phyloP scores from a whole-genome alignment of 2,888 invertebrate species.

The Ochlodes sylvanus region DNA sequence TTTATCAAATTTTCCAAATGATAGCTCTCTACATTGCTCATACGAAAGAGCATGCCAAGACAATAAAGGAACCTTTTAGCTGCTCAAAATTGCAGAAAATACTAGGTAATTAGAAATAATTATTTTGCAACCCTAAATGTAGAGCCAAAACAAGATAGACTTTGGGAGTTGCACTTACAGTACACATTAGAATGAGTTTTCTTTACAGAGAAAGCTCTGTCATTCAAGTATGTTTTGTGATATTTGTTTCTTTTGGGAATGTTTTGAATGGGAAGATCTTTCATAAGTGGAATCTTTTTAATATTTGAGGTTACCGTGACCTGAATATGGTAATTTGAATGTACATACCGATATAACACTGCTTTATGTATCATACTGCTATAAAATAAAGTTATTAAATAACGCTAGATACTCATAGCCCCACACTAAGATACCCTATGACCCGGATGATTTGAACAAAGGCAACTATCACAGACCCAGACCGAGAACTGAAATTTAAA shows the following conservation, averaged over 20 bases:
- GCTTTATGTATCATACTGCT: too few relatives aligned
- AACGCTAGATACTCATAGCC: too few relatives aligned
- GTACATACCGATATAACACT: neutral
- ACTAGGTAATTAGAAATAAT: conserved; percentile 33
- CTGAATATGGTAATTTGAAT: conserved; percentile 2
- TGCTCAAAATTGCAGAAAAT: conserved; percentile 29
- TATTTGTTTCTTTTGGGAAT: conserved; percentile 26
- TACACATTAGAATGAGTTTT: neutral
- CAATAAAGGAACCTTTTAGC: conserved; percentile 22
- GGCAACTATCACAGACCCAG: too few relatives aligned
- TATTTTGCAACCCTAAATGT: neutral
- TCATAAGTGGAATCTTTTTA: conserved; percentile 8
- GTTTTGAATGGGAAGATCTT: conserved; percentile 12
- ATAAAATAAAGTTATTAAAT: too few relatives aligned
- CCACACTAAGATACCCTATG: too few relatives aligned
- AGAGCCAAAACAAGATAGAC: neutral
- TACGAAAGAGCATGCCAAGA: conserved; percentile 1
- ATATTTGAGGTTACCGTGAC: conserved; percentile 19
- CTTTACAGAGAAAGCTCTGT: conserved; percentile 3
- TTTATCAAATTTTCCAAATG: neutral
- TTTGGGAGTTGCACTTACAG: neutral
- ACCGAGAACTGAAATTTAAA: too few relatives aligned
- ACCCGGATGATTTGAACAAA: too few relatives aligned
- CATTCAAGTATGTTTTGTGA: conserved; percentile 12
- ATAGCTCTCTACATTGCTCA: neutral